Evolutionary conservation across 2,113 vertebrate species (phyloP), one percentile per base, ranked within the genome.

Genomic region (Anarrhichthys ocellatus): DNA sequence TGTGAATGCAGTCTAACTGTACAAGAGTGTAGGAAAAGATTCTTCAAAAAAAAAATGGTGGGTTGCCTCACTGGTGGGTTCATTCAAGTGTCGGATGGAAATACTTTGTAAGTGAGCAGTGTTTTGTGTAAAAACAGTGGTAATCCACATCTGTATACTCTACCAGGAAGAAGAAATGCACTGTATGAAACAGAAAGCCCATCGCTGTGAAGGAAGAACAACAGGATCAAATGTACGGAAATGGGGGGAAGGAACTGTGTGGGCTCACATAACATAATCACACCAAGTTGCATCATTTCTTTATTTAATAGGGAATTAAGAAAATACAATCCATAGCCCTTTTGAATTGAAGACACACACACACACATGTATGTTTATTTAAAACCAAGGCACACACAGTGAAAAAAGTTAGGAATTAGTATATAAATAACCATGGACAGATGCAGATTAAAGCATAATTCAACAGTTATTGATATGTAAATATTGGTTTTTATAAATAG

Each of bases 201-300:
- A 18, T 80, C 74, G 14, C 70, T 52, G 48, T 58, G 15, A 70
- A 70, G n/a, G 22, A 80, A 42, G 65, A 80, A 67, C 59, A 87
- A 66, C 42, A 67, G 22, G 27, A 65, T 72, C 42, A 66, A 76
- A 66, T 76, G 36, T 34, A 24, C 59, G 5, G 17, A 62, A 52
- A 24, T 67, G 65, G 38, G 20, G 54, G 54, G 73, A 66, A 69
- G 46, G 59, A 59, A 46, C 54, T 56, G 54, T 20, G 58, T 69
- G 44, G 36, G 36, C 44, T 63, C 56, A 73, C 15, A 17, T 52
- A 48, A 71, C 50, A 75, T 64, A 46, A 80, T 76, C 6, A 8
- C 34, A 48, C 3, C 9, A 5, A 0, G 50, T 76, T 76, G 78
- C 34, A 66, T 81, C 11, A 67, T 18, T 44, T 52, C 40, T 63